Base-by-base conservation (phyloP, 1,140 invertebrate genomes). In the Pseudomyrmex concolor region DNA sequence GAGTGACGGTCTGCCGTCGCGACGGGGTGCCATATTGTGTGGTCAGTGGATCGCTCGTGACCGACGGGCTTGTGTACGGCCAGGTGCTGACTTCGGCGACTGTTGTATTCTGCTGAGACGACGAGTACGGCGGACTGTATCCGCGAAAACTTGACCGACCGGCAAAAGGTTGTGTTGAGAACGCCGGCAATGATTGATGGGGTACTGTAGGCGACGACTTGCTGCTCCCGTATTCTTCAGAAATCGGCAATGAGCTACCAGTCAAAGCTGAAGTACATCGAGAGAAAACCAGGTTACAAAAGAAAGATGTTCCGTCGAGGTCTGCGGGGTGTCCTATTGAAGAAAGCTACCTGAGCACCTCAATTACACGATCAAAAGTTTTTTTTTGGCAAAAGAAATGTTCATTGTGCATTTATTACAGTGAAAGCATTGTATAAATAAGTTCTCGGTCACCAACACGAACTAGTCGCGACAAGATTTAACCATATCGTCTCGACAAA, bases 181-280 rank as follows among this genome's bases (percentile, higher is more conserved):
- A 94, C 0, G 90, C 91, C 0, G 93, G 93, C 57, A 94, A 48
- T 0, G 84, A 87, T 72, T 93, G 92, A 67, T 93, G 92, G 43
- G 85, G 85, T 15, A 89, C 91, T 10, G 89, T 76, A 0, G 84
- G 66, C n/a, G 91, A 80, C 2, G 92, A 74, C 48, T 94, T 94
- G 5, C 74, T 87, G 50, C 68, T 77, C 0, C 86, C 88, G 67
- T 93, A 94, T 34, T 94, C 92, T 3, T 94, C 93, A 2, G 88
- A 62, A 0, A 91, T 85, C 1, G 90, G 57, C 1, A 93, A 82
- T 0, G 83, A 34, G 0, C 84, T 22, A 17, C 54, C 5, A 34
- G 34, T 77, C 13, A 93, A n/a, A 4, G 84, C 87, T 85, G 34
- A 57, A 71, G 5, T 72, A 8, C n/a, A n/a, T 1, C 5, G 34